Conservation (phyloP, 2,888 invertebrate species). For the Harpagoxenus sublaevis region DNA sequence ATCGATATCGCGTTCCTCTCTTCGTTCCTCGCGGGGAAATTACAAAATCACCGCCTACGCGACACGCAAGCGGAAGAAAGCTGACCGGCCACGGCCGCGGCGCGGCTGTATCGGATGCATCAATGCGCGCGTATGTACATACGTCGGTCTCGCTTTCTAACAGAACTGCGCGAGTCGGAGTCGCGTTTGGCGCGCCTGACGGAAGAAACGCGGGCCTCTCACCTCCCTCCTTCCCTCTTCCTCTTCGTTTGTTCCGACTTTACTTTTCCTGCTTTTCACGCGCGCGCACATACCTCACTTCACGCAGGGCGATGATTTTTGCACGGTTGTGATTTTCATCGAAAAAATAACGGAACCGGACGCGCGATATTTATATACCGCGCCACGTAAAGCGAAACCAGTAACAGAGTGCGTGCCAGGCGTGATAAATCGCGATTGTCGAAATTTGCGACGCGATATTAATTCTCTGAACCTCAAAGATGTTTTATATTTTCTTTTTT, state of each 20-base stretch:
- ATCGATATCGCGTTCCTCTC: constrained; percentile 4
- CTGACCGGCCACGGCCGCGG: not conserved
- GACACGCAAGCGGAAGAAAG: constrained; percentile 50
- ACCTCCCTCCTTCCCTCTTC: no score
- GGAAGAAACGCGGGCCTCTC: constrained; percentile 31
- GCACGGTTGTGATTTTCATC: not conserved
- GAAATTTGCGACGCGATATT: not conserved
- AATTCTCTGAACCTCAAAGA: not conserved
- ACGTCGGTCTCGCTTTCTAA: constrained; percentile 55
- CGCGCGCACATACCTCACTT: constrained; percentile 21
- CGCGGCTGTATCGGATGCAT: not conserved
- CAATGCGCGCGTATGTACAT: constrained; percentile 10
- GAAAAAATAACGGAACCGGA: constrained; percentile 5
- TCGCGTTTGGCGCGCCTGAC: constrained; percentile 11
- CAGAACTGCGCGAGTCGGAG: constrained; percentile 20
- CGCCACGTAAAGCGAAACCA: not conserved
- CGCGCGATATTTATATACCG: not conserved
- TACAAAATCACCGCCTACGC: constrained; percentile 39
- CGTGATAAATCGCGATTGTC: not conserved
- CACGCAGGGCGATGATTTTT: constrained; percentile 24
- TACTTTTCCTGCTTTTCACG: constrained; percentile 48
- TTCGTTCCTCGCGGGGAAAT: not conserved
- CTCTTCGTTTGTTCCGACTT: constrained; percentile 1
- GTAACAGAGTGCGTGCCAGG: not conserved
- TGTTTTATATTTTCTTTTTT: no score